Evolutionary conservation across 2,113 vertebrate species (phyloP).

Genomic region (Meleagris gallopavo): DNA sequence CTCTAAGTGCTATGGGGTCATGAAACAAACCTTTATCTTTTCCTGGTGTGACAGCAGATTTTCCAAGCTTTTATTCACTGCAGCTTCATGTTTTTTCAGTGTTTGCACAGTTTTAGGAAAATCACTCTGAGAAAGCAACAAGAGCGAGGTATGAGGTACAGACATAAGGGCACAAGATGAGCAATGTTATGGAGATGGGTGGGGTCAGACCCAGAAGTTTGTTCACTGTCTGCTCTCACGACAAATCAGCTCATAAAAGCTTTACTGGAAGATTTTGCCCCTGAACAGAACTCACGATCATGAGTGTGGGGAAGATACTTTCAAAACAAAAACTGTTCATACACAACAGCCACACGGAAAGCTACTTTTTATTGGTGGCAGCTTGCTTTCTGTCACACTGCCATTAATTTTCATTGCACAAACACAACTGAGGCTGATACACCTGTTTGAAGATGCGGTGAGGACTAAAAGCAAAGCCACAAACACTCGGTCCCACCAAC

Average conservation of each 20-base stretch:
- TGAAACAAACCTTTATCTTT: conserved; percentile 25
- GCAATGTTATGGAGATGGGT: not conserved
- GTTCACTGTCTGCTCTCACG: not conserved
- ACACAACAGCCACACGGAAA: not conserved
- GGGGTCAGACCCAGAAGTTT: not conserved
- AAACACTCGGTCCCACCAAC: not conserved
- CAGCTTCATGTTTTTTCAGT: not conserved
- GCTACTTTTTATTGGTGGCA: not conserved
- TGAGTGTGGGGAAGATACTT: not conserved
- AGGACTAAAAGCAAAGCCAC: not conserved
- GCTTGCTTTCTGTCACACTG: not conserved
- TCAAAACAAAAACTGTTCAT: not conserved
- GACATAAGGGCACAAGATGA: accelerated
- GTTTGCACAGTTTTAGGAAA: not conserved
- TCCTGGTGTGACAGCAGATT: not conserved
- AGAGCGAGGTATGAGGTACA: not conserved
- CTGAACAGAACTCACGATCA: not conserved
- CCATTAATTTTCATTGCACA: not conserved
- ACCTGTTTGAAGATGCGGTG: accelerated
- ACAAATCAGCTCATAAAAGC: not conserved
- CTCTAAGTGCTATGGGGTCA: not conserved
- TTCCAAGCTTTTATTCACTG: not conserved
- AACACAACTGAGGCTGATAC: not conserved
- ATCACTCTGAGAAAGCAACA: not conserved
- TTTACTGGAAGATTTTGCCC: not conserved